These are phyloP conservation scores for Salvelinus namaycush DNA, from an alignment of 2,113 vertebrate genomes.

Conservation along the genomic window DNA sequence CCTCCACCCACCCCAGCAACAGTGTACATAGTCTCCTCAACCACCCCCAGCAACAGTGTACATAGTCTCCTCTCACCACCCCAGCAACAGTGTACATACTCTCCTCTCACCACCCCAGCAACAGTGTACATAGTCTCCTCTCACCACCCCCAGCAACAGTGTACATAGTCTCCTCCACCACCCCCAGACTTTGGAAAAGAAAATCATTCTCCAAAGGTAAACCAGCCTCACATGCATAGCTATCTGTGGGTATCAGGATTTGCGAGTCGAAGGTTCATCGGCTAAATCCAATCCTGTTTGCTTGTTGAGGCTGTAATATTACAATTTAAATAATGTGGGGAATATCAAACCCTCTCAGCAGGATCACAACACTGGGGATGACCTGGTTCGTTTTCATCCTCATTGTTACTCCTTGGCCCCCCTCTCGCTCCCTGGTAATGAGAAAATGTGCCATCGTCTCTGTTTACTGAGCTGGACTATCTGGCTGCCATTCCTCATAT, in stretches of 20 bases:
- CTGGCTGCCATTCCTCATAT: constrained; percentile 65
- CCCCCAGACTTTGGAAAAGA: constrained; percentile 6
- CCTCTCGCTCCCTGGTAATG: constrained; percentile 62
- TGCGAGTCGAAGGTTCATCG: constrained; percentile 41
- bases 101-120: background rate
- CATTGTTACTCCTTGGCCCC: constrained; percentile 64
- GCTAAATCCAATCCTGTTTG: constrained; percentile 61
- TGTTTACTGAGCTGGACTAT: constrained; percentile 67
- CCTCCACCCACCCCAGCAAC: background rate
- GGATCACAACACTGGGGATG: constrained; percentile 63
- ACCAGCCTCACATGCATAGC: too few species aligned
- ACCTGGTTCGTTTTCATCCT: constrained; percentile 65
- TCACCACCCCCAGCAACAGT: constrained; percentile 22
- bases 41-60: constrained; percentile 24
- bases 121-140: background rate
- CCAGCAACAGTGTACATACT: too few species aligned
- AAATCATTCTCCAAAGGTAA: background rate
- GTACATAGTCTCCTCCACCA: constrained; percentile 28
- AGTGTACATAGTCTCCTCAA: background rate
- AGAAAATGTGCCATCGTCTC: constrained; percentile 72
- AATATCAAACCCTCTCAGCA: constrained; percentile 34
- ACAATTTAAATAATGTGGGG: constrained; percentile 68
- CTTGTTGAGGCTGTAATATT: constrained; percentile 62
- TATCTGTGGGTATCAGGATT: constrained; percentile 46
- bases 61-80: constrained; percentile 26